A percentile compares a stretch with the other conserved stretches of the same genome.
These are phyloP conservation scores for Progne subis DNA, from an alignment of 2,113 vertebrate species.

Conservation along the genomic window DNA sequence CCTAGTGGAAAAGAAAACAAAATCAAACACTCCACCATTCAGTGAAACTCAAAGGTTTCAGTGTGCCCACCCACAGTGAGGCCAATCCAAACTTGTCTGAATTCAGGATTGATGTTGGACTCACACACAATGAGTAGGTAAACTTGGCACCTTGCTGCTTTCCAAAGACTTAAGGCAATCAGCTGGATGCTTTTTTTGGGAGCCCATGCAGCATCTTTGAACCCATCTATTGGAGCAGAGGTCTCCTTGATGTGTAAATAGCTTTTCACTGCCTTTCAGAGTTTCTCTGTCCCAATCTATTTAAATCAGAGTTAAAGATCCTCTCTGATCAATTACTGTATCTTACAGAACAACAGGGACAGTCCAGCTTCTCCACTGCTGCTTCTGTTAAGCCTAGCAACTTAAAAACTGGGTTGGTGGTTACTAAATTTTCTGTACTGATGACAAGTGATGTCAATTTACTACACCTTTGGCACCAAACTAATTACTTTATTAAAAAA, in stretches of 20 bases:
- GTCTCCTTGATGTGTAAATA: background rate
- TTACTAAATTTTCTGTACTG: background rate
- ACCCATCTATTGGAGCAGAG: background rate
- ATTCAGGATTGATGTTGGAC: conserved; percentile 5
- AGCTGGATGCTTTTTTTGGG: background rate
- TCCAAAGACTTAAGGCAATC: background rate
- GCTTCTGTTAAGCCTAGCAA: background rate
- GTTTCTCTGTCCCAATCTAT: background rate
- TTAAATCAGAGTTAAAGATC: background rate
- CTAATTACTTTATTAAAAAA: background rate
- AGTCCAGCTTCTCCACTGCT: background rate
- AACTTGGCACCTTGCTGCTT: conserved; percentile 16
- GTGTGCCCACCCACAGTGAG: background rate
- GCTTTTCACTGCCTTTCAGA: background rate
- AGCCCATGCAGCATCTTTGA: background rate
- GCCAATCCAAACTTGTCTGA: conserved; percentile 33
- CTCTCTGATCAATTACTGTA: background rate
- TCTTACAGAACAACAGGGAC: background rate
- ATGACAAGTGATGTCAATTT: background rate
- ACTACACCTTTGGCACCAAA: background rate
- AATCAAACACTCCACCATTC: background rate
- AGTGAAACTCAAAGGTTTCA: conserved; percentile 24
- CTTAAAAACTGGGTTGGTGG: background rate
- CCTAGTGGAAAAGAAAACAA: conserved; percentile 15
- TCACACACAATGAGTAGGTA: conserved; percentile 15